Percentiles rank a stretch among this genome's conserved stretches.
Evolutionary conservation across 2,888 invertebrate genomes (phyloP).

Genomic region (Heteropelma amictum): DNA sequence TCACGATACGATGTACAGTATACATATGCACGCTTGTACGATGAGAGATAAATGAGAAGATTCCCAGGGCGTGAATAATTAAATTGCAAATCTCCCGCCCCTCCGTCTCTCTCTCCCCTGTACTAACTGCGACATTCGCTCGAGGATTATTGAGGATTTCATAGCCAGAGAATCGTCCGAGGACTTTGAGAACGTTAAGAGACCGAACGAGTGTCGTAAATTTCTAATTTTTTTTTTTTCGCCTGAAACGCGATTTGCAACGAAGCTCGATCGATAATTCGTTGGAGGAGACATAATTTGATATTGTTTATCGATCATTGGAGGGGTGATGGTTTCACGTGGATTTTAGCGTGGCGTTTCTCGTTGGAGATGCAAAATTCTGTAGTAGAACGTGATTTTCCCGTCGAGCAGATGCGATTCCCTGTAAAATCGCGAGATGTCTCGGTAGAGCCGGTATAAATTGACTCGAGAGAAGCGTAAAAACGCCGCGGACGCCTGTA

Average conservation of each 20-base stretch:
- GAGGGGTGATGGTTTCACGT: too few species aligned
- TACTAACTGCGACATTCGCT: conserved; percentile 1
- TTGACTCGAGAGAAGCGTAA: too few species aligned
- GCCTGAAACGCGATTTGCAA: background rate
- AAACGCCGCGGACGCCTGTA: too few species aligned
- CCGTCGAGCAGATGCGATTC: too few species aligned
- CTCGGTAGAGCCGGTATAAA: too few species aligned
- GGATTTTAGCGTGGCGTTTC: too few species aligned
- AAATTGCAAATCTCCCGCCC: conserved; percentile 22
- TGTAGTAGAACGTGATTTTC: too few species aligned
- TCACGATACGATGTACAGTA: conserved; percentile 20
- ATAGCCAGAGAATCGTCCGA: background rate
- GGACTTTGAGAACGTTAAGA: conserved; percentile 1
- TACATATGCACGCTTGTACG: conserved; percentile 16
- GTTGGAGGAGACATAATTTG: too few species aligned
- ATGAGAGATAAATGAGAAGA: conserved; percentile 50
- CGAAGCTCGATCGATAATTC: too few species aligned
- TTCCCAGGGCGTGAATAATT: conserved; percentile 54
- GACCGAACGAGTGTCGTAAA: background rate
- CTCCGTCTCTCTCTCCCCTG: background rate
- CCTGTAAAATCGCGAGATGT: too few species aligned
- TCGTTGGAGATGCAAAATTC: too few species aligned
- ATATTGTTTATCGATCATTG: too few species aligned
- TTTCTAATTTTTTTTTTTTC: background rate
- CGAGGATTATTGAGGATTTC: conserved; percentile 40